Evolutionary conservation across 2,888 invertebrate genomes (phyloP).

Genomic region (Parasteatoda lunata): DNA sequence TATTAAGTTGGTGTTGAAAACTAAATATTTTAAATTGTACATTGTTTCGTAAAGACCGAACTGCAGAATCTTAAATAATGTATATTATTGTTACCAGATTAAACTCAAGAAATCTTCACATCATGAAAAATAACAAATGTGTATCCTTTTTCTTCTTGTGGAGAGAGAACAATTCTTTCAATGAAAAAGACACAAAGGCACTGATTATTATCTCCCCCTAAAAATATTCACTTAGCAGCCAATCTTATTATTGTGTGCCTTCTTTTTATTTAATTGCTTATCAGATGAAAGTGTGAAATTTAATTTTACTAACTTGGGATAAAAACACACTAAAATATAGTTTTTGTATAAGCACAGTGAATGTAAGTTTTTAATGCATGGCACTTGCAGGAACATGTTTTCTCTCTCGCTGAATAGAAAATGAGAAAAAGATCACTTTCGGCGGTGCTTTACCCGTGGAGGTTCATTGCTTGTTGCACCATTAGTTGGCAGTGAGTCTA

Average conservation of each 20-base stretch:
- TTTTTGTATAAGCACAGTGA: constrained; percentile 29
- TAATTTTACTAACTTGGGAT: not conserved
- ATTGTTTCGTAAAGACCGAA: no score
- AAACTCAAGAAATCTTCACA: not conserved
- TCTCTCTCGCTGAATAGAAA: constrained; percentile 32
- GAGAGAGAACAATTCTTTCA: constrained; percentile 18
- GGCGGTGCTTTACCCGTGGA: constrained; percentile 57
- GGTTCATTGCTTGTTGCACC: constrained; percentile 21
- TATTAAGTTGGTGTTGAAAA: no score
- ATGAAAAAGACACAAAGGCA: constrained; percentile 59
- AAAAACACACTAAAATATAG: not conserved
- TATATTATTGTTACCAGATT: no score
- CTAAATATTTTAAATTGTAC: no score
- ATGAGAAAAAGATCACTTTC: constrained; percentile 32
- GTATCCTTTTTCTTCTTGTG: not conserved
- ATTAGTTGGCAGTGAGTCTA: constrained; percentile 7
- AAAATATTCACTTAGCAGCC: constrained; percentile 11
- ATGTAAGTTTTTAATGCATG: constrained; percentile 52
- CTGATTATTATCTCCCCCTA: constrained; percentile 40
- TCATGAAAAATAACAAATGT: not conserved
- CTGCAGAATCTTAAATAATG: no score
- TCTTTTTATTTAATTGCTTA: constrained; percentile 14
- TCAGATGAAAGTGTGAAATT: not conserved
- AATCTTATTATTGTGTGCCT: constrained; percentile 39
- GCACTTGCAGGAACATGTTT: constrained; percentile 68